phyloP scores from a whole-genome alignment of 2,113 vertebrate genomes.

The Dendrocopos noguchii region DNA sequence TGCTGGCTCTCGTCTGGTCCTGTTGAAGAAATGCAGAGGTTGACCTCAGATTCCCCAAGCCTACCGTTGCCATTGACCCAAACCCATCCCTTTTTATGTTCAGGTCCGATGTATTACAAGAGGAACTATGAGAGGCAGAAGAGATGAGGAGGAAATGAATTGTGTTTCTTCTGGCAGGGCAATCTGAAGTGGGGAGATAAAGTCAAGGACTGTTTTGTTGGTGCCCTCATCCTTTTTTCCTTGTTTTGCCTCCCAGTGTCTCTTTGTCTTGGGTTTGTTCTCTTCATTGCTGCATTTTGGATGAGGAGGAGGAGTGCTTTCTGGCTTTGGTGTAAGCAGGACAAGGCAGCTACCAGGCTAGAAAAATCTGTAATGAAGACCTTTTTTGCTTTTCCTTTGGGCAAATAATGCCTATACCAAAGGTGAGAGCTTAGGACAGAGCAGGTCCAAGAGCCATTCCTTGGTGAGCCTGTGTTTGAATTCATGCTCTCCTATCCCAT shows the following conservation, averaged over 20 bases:
- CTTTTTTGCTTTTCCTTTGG: not conserved
- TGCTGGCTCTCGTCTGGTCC: not conserved
- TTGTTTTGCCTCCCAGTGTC: not conserved
- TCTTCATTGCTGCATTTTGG: rapidly evolving
- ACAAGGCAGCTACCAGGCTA: not conserved
- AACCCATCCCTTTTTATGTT: not conserved
- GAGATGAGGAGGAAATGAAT: not conserved
- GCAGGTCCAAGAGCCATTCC: rapidly evolving
- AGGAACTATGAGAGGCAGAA: not conserved
- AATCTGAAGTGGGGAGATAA: not conserved
- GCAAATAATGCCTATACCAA: not conserved
- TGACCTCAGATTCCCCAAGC: not conserved
- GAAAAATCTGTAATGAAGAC: not conserved
- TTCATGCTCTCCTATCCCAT: not conserved
- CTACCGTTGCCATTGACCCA: rapidly evolving
- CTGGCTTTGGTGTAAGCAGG: not conserved
- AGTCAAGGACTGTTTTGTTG: constrained; percentile 20
- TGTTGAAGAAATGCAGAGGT: not conserved
- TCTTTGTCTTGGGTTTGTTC: not conserved
- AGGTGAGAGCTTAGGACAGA: not conserved
- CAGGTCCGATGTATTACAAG: not conserved
- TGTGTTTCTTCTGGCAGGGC: not conserved
- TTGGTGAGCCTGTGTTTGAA: not conserved
- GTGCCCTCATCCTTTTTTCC: not conserved
- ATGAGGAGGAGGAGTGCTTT: not conserved